Conservation (phyloP, 2,888 invertebrate species). For the Branchellion lobata region DNA sequence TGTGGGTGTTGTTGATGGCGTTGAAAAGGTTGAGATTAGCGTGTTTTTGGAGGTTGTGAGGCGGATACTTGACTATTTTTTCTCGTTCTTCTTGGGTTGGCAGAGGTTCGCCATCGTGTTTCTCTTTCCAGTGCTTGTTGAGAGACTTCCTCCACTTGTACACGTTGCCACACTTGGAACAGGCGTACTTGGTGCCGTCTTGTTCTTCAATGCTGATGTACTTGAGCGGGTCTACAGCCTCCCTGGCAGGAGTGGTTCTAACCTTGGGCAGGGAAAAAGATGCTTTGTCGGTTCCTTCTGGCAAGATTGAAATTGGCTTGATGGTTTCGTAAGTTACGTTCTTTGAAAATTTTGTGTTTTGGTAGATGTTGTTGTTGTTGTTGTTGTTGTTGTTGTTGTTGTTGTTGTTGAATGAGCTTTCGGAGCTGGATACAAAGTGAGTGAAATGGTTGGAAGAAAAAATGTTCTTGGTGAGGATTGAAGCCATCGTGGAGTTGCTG, state of each 20-base stretch:
- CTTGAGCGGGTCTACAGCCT: conserved; percentile 54
- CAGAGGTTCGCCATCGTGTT: conserved; percentile 58
- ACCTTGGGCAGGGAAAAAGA: conserved; percentile 54
- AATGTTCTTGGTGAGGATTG: no score
- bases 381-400: no score
- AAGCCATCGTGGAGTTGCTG: no score
- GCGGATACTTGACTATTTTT: conserved; percentile 38
- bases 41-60: conserved; percentile 37
- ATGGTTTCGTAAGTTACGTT: no score
- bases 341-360: no score
- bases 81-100: conserved; percentile 32
- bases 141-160: conserved; percentile 62
- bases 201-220: conserved; percentile 58
- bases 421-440: no score
- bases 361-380: no score
- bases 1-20: not conserved
- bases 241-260: conserved; percentile 49
- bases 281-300: not conserved
- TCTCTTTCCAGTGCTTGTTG: conserved; percentile 63
- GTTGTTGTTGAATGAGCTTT: no score
- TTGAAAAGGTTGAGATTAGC: conserved; percentile 21
- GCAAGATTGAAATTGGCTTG: not conserved
- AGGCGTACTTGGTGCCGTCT: conserved; percentile 60
- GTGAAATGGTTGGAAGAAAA: no score
- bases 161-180: conserved; percentile 62